Base-by-base conservation (phyloP, 2,888 invertebrate species). In the Hedya salicella region DNA sequence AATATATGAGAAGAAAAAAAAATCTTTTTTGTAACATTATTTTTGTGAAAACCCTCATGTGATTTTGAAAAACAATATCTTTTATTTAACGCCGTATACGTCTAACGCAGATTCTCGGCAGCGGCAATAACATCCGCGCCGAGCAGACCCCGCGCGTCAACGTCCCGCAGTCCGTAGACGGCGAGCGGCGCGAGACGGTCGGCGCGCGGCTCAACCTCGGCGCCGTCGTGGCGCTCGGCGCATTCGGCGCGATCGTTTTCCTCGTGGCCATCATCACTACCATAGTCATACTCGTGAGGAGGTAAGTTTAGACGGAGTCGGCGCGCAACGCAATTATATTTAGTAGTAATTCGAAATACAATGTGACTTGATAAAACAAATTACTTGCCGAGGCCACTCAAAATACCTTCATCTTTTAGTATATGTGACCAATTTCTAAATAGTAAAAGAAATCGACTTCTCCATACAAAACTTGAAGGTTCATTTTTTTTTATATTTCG, bases 191-290 rank as follows among this genome's bases (percentile, higher is more conserved):
- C 46, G 93, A 94, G 77, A 82, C 94, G 17, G 85, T 93, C 71
- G 93, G 94, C 21, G 96, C 96, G 1, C 95, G 95, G 71, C 91
- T 97, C 19, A 97, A 97, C 86, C 91, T 97, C 65, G 97, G 97
- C 61, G 97, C 97, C 5, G 96, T 98, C 71, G 97, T 98, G 66
- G 97, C 97, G 0, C 91, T 98, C 14, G 97, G 96, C 1, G 97
- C 97, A 8, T 97, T 98, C 82, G 98, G 97, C n/a, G 97, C 96
- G 8, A 96, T 98, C 75, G 96, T 98, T 6, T 96, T 98, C 83
- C 93, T 98, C 54, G 96, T 97, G 9, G 97, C 97, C 25, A 95
- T 98, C 70, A 95, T 97, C 73, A 97, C 97, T 1, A 97, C 97
- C 4, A 95, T 97, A 71, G 96, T 98, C 68, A 96, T 98, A 68